These are phyloP conservation scores for Mandrillus leucophaeus DNA, from an alignment of 2,113 vertebrate species.

Conservation along the genomic window DNA sequence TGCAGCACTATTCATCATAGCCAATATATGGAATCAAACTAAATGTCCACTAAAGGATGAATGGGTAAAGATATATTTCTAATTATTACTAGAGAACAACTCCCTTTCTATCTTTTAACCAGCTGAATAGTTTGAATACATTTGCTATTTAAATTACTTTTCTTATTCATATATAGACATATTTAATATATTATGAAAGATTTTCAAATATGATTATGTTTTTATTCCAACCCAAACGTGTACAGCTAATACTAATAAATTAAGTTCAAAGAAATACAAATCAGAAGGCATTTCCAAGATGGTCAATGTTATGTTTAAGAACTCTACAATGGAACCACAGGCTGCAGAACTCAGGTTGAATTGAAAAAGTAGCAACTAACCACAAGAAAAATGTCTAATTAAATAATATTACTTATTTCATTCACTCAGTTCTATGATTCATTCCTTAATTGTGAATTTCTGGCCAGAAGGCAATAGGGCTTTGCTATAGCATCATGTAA, in stretches of 20 bases:
- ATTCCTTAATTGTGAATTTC: not conserved
- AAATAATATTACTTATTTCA: not conserved
- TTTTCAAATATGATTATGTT: not conserved
- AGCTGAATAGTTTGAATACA: not conserved
- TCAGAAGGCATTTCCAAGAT: not conserved
- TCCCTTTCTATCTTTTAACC: not conserved
- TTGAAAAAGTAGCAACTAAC: not conserved
- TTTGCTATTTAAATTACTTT: not conserved
- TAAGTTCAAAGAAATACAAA: not conserved
- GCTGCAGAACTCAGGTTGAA: not conserved
- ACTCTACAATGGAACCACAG: not conserved
- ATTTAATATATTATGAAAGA: not conserved
- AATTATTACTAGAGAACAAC: not conserved
- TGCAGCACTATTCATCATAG: not conserved
- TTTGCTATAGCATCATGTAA: not conserved
- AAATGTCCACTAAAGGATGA: not conserved
- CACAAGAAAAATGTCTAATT: not conserved
- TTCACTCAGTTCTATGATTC: not conserved
- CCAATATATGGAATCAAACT: not conserved
- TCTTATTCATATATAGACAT: not conserved
- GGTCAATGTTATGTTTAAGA: not conserved
- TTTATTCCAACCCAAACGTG: not conserved
- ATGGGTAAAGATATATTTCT: not conserved
- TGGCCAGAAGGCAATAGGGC: not conserved
- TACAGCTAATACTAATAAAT: not conserved